Base-by-base conservation (phyloP, 2,113 vertebrate genomes). In the Ploceus nigricollis region DNA sequence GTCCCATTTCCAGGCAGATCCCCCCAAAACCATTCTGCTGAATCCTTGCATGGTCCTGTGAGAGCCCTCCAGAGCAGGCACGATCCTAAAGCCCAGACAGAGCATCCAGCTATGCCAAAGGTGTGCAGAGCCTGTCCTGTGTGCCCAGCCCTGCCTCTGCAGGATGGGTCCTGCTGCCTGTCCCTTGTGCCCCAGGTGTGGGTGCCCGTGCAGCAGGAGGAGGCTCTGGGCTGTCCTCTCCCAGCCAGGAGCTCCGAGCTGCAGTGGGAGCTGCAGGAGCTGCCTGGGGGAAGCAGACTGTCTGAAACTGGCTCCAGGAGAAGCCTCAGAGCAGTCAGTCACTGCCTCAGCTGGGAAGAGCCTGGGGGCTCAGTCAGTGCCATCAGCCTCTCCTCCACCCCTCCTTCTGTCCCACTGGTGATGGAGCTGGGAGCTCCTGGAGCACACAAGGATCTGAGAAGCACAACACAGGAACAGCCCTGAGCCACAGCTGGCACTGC, bases 111-210 rank as follows among this genome's bases (percentile, higher is more conserved):
- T 37, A 1, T 17, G 35, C 40, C 31, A 47, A 16, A 16, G 1
- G 10, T 0, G 12, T 40, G 13, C 65, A 66, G 17, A 63, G 35
- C 19, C 16, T 12, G 27, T 31, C 40, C 37, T 17, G 3, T 8
- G 14, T 7, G 40, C 60, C 14, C 11, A 10, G 35, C 71, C 39
- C 30, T 13, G 6, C 2, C 24, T 13, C 23, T 42, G 33, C 58
- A 84, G 23, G 21, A 14, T 19, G 1, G 1, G 0, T 42, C 47
- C 40, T 47, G 13, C 2, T 40, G 54, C 20, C 24, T 13, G 15
- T 17, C 19, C 18, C 53, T 31, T 3, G 4, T 0, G 1, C 3
- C 1, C 10, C 18, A 3, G 1, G 1, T 19, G 8, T 13, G 2
- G 42, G 77, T 12, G 2, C 23, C 25, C 3, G 50, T 63, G 66